Conservation (phyloP, 1,140 invertebrate genomes). For the Vanessa tameamea region DNA sequence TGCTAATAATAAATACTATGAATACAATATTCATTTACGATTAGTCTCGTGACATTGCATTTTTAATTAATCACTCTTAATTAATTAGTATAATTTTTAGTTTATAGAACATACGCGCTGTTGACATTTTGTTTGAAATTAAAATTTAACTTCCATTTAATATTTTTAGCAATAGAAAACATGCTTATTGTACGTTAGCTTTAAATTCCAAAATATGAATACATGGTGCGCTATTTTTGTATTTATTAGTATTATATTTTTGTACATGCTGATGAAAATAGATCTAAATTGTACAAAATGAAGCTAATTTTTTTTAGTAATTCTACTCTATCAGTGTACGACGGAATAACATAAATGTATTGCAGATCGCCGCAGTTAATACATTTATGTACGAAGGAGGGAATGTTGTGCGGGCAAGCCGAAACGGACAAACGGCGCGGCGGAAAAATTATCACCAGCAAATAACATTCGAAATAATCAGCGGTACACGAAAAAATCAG, state of each 20-base stretch:
- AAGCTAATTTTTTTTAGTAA: not conserved
- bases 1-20: not conserved
- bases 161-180: too few relatives aligned
- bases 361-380: constrained; percentile 23
- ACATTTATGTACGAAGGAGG: constrained; percentile 27
- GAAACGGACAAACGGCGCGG: constrained; percentile 61
- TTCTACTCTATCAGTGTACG: constrained; percentile 6
- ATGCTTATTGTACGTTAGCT: too few relatives aligned
- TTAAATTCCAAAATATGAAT: too few relatives aligned
- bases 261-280: too few relatives aligned
- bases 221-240: too few relatives aligned
- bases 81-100: constrained; percentile 34
- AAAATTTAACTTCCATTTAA: not conserved
- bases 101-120: too few relatives aligned
- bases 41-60: constrained; percentile 31
- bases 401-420: constrained; percentile 37
- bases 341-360: constrained; percentile 15
- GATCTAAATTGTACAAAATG: not conserved
- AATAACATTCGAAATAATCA: constrained; percentile 81
- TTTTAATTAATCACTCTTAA: constrained; percentile 31
- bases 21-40: constrained; percentile 36
- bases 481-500: constrained; percentile 80
- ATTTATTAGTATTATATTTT: too few relatives aligned
- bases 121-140: not conserved
- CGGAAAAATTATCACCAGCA: constrained; percentile 77